A percentile compares a stretch with the other conserved stretches of the same genome.
phyloP scores from a whole-genome alignment of 2,888 invertebrate species.

The Ochlodes sylvanus region DNA sequence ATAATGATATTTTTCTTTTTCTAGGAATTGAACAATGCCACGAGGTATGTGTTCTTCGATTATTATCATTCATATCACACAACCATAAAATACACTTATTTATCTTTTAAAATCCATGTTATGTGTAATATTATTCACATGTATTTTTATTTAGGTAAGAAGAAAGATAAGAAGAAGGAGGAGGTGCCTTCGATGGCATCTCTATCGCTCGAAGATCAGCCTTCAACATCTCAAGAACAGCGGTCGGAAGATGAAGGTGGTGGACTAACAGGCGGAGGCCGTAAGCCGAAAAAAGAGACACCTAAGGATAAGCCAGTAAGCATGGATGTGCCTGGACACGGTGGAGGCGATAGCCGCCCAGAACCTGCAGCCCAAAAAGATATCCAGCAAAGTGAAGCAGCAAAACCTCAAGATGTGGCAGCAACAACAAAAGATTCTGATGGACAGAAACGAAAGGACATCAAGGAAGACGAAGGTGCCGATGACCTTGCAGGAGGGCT shows the following conservation, averaged over 20 bases:
- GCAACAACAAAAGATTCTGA: constrained; percentile 19
- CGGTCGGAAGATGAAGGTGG: constrained; percentile 25
- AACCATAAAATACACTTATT: too few relatives aligned
- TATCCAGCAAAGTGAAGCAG: constrained; percentile 5
- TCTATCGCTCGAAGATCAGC: constrained; percentile 23
- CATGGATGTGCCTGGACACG: not conserved
- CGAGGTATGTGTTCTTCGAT: too few relatives aligned
- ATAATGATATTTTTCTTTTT: too few relatives aligned
- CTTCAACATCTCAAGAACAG: constrained; percentile 17
- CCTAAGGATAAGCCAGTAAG: not conserved
- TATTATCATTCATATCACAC: too few relatives aligned
- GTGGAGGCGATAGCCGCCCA: not conserved
- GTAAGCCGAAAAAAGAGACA: constrained; percentile 14
- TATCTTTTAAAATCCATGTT: too few relatives aligned
- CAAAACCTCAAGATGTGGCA: constrained; percentile 7
- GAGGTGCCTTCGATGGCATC: not conserved
- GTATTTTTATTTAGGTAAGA: constrained; percentile 47
- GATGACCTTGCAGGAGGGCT: constrained; percentile 45
- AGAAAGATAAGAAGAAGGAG: constrained; percentile 46
- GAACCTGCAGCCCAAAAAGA: constrained; percentile 9
- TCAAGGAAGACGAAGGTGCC: constrained; percentile 40
- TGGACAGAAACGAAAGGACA: constrained; percentile 21
- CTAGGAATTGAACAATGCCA: too few relatives aligned
- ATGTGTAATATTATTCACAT: not conserved
- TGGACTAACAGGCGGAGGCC: constrained; percentile 18